Evolutionary conservation across 2,888 invertebrate species (phyloP).

Genomic region (Plagodis pulveraria): DNA sequence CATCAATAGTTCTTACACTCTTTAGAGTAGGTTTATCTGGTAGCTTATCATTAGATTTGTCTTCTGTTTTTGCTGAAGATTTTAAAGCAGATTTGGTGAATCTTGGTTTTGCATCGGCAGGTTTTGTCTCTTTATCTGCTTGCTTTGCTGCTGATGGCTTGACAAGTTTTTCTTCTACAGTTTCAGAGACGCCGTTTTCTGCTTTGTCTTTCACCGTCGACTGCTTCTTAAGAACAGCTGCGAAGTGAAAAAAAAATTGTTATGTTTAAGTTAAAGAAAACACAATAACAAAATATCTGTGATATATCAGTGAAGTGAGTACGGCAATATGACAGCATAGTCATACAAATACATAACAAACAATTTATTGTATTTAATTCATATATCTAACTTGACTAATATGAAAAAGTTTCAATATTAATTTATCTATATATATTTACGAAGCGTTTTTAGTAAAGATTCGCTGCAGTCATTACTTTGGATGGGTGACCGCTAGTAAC

Average conservation of each 20-base stretch:
- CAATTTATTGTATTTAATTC: too few species aligned
- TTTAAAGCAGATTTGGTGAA: slow-evolving; percentile 66
- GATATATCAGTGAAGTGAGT: too few species aligned
- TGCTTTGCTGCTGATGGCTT: slow-evolving; percentile 74
- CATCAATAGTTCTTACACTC: slow-evolving; percentile 75
- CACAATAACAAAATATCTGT: too few species aligned
- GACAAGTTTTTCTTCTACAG: slow-evolving; percentile 70
- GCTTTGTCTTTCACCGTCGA: slow-evolving; percentile 73
- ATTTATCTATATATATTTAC: too few species aligned
- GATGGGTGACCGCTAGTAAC: too few species aligned
- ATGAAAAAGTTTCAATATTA: too few species aligned
- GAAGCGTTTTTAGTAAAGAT: too few species aligned
- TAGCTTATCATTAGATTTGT: slow-evolving; percentile 57
- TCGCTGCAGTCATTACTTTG: too few species aligned
- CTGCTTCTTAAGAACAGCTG: slow-evolving; percentile 78
- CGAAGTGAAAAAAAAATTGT: slow-evolving; percentile 38
- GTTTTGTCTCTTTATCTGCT: slow-evolving; percentile 60
- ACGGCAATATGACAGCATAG: too few species aligned
- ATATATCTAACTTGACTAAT: too few species aligned
- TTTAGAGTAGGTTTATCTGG: slow-evolving; percentile 65
- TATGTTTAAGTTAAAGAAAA: too few species aligned
- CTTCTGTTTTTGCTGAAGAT: slow-evolving; percentile 45
- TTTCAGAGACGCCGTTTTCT: slow-evolving; percentile 68
- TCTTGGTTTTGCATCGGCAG: slow-evolving; percentile 69
- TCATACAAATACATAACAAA: too few species aligned